Percentiles rank a stretch among this genome's conserved stretches.
Evolutionary conservation across 1,140 invertebrate genomes (phyloP).

Genomic region (Cydia amplana): DNA sequence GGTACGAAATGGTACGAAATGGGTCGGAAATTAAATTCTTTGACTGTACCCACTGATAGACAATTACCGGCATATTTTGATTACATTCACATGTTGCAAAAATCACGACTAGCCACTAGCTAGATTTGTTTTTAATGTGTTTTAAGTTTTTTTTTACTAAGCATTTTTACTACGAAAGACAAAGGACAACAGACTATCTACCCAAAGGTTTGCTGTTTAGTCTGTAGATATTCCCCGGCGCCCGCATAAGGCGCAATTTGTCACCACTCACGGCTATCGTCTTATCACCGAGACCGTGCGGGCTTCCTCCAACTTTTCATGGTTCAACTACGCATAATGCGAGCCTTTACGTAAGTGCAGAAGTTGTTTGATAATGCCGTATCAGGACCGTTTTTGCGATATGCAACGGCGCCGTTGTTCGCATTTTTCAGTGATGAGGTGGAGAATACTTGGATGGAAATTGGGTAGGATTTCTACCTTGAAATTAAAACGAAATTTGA

Average conservation of each 20-base stretch:
- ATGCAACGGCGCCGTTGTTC: background rate
- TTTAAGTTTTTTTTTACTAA: too few species aligned
- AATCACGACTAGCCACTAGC: too few species aligned
- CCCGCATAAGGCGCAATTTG: constrained; percentile 20
- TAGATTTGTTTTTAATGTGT: too few species aligned
- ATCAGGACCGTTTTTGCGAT: background rate
- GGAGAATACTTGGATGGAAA: too few species aligned
- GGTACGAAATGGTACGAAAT: too few species aligned
- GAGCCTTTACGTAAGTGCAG: background rate
- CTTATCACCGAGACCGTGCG: constrained; percentile 29
- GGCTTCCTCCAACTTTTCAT: constrained; percentile 29
- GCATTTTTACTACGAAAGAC: too few species aligned
- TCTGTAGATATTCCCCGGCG: constrained; percentile 1
- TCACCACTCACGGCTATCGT: constrained; percentile 30
- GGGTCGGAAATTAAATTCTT: too few species aligned
- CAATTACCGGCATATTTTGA: too few species aligned
- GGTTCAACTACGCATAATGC: constrained; percentile 7
- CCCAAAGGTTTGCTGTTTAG: background rate
- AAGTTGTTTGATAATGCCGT: background rate
- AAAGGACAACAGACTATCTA: background rate
- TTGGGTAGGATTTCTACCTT: too few species aligned
- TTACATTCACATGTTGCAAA: too few species aligned
- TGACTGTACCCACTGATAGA: too few species aligned
- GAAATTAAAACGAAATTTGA: too few species aligned
- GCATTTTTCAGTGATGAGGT: background rate